These are phyloP conservation scores for Andrena dorsata DNA, from an alignment of 2,888 invertebrate species.

Conservation along the genomic window DNA sequence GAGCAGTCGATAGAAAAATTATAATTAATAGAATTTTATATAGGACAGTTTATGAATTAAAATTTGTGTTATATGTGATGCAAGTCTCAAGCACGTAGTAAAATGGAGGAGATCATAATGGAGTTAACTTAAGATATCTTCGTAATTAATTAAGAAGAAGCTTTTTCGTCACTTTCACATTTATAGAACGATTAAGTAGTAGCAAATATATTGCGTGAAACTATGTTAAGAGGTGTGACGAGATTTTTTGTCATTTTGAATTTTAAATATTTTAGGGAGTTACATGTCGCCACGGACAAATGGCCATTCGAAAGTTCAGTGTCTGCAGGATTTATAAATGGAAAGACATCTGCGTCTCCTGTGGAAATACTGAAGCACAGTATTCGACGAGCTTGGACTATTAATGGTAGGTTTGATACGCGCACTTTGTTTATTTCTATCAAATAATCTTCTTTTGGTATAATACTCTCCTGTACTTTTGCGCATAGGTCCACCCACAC, in stretches of 20 bases:
- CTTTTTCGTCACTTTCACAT: too few species aligned
- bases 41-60: too few species aligned
- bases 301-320: conserved; percentile 89
- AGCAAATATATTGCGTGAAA: not conserved
- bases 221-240: not conserved
- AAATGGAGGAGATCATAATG: too few species aligned
- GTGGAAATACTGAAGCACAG: conserved; percentile 89
- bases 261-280: conserved; percentile 87
- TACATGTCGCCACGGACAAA: conserved; percentile 89
- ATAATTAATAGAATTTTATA: too few species aligned
- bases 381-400: conserved; percentile 90
- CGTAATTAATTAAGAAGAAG: too few species aligned
- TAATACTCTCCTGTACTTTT: conserved; percentile 1
- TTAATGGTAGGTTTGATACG: conserved; percentile 86
- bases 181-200: too few species aligned
- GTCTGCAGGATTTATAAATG: conserved; percentile 86
- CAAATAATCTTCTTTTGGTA: too few species aligned
- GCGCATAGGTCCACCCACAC: conserved; percentile 86
- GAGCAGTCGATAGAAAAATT: too few species aligned
- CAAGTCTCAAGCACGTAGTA: too few species aligned
- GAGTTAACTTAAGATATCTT: too few species aligned
- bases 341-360: conserved; percentile 87
- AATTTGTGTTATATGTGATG: too few species aligned
- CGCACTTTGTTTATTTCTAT: too few species aligned
- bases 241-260: not conserved